phyloP scores from a whole-genome alignment of 2,113 vertebrate genomes.

The Toxostoma redivivum region DNA sequence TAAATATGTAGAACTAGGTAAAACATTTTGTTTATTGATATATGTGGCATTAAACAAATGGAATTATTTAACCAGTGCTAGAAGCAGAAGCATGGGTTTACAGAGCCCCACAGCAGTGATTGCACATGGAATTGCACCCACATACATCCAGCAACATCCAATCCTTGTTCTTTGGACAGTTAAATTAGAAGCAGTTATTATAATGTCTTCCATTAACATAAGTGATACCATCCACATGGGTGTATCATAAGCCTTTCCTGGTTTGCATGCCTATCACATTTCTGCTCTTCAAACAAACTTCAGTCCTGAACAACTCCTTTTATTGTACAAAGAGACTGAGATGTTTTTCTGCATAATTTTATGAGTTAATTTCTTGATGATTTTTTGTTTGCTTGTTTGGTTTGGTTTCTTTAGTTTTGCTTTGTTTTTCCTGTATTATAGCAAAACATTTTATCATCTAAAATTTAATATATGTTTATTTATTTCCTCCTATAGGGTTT shows the following conservation, averaged over 20 bases:
- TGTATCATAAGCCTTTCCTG: background rate
- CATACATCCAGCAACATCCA: background rate
- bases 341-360: background rate
- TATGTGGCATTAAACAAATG: background rate
- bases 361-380: background rate
- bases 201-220: background rate
- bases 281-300: background rate
- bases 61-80: background rate
- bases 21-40: background rate
- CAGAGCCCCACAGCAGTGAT: background rate
- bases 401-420: background rate
- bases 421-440: background rate
- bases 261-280: background rate
- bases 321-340: background rate
- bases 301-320: background rate
- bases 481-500: background rate
- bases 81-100: accelerated
- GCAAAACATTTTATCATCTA: background rate
- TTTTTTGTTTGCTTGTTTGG: background rate
- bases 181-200: background rate
- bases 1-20: background rate
- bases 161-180: background rate
- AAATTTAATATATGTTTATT: background rate
- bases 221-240: too few species aligned
- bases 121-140: background rate